A percentile compares a stretch with the other conserved stretches of the same genome.
phyloP scores from a whole-genome alignment of 2,888 invertebrate genomes.

The Spodoptera exigua region DNA sequence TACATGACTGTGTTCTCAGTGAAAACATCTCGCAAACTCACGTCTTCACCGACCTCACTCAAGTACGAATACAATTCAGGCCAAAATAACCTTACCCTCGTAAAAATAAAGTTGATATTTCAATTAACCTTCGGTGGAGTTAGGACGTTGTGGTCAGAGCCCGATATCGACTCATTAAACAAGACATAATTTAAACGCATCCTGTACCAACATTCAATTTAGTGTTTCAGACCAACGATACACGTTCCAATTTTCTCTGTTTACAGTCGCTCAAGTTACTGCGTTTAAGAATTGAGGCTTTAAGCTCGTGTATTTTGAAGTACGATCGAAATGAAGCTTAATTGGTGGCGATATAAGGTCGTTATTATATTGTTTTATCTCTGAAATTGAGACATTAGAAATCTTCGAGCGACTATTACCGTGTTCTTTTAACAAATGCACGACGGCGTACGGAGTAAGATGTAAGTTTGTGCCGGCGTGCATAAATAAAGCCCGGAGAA shows the following conservation, averaged over 20 bases:
- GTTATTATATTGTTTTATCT: constrained; percentile 54
- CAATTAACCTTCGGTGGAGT: constrained; percentile 13
- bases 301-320: constrained; percentile 72
- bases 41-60: constrained; percentile 46
- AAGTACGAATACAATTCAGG: constrained; percentile 45
- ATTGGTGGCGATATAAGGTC: constrained; percentile 59
- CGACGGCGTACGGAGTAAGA: constrained; percentile 84
- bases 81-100: constrained; percentile 54
- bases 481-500: constrained; percentile 84
- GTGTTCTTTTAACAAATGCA: constrained; percentile 89
- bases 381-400: constrained; percentile 89
- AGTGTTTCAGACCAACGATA: constrained; percentile 58
- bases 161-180: constrained; percentile 86
- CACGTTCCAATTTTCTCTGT: constrained; percentile 66
- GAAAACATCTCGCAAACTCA: constrained; percentile 86
- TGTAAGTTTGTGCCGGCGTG: constrained; percentile 83
- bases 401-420: constrained; percentile 85
- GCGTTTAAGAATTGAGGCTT: constrained; percentile 62
- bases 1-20: constrained; percentile 88
- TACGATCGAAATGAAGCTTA: constrained; percentile 61
- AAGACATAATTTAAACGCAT: constrained; percentile 87
- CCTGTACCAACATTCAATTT: constrained; percentile 63
- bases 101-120: constrained; percentile 42
- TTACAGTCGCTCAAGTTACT: constrained; percentile 57
- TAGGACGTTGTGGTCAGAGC: constrained; percentile 57